A percentile compares a stretch with the other conserved stretches of the same genome.
Conservation (phyloP, 2,888 invertebrate species). For the Dorcus hopei region DNA sequence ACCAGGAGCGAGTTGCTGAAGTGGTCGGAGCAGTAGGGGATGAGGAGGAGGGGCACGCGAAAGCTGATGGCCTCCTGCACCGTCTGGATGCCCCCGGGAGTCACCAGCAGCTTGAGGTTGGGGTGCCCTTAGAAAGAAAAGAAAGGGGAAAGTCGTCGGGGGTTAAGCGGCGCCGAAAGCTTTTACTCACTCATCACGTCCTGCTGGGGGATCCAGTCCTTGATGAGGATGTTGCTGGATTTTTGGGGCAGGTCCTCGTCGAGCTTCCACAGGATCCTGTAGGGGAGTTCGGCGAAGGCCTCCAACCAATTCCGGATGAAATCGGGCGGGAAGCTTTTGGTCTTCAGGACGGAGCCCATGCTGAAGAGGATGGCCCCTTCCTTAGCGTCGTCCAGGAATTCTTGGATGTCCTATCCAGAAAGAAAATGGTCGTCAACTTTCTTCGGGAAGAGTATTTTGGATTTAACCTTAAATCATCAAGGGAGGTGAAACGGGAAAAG, state of each 20-base stretch:
- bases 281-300: conserved; percentile 45
- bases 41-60: conserved; percentile 46
- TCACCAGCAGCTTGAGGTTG: conserved; percentile 50
- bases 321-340: conserved; percentile 35
- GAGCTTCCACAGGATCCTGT: conserved; percentile 50
- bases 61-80: conserved; percentile 48
- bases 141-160: not conserved
- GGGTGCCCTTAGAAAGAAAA: conserved; percentile 37
- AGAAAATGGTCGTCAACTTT: not conserved
- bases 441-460: too few relatives aligned
- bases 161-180: not conserved
- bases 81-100: conserved; percentile 51
- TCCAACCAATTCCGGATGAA: conserved; percentile 37
- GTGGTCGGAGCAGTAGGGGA: conserved; percentile 47
- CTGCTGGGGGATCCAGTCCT: conserved; percentile 48
- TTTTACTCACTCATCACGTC: conserved; percentile 39
- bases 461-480: too few relatives aligned
- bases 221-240: conserved; percentile 44
- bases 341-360: conserved; percentile 47
- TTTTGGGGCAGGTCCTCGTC: conserved; percentile 39
- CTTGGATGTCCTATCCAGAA: conserved; percentile 38
- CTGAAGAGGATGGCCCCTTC: conserved; percentile 48
- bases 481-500: too few relatives aligned
- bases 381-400: conserved; percentile 39
- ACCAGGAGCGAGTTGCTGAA: conserved; percentile 19